Percentiles rank a stretch among this genome's conserved stretches.
Evolutionary conservation across 2,113 vertebrate genomes (phyloP).

Genomic region (Oreochromis aureus): DNA sequence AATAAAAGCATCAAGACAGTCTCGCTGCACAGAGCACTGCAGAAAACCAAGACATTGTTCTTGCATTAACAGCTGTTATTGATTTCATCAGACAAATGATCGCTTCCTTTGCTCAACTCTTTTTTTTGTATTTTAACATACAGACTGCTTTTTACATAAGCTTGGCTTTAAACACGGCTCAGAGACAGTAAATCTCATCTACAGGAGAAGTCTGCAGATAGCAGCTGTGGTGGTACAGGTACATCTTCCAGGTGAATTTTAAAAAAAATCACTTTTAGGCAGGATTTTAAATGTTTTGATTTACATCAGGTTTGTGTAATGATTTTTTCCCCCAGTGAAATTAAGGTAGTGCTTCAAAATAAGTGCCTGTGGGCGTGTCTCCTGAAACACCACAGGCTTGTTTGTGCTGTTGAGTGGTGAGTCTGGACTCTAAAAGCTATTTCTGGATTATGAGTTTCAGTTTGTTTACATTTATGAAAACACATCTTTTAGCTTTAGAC

Average conservation of each 20-base stretch:
- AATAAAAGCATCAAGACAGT: too few relatives aligned
- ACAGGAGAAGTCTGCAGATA: not conserved
- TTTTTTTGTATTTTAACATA: not conserved
- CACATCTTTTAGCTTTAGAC: not conserved
- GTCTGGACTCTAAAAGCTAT: not conserved
- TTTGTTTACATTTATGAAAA: not conserved
- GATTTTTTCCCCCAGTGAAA: not conserved
- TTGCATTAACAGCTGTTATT: too few relatives aligned
- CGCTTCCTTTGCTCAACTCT: too few relatives aligned
- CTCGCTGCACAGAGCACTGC: too few relatives aligned
- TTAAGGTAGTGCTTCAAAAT: not conserved
- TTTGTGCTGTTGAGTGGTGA: not conserved
- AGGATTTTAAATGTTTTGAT: not conserved
- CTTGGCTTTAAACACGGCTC: not conserved
- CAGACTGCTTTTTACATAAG: not conserved
- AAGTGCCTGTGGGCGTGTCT: not conserved
- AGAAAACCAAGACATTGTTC: too few relatives aligned
- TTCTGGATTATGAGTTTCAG: not conserved
- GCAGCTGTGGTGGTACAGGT: accelerated
- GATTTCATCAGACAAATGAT: too few relatives aligned
- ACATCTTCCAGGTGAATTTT: not conserved
- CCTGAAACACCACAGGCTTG: not conserved
- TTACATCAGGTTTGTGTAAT: not conserved
- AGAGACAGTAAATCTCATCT: not conserved
- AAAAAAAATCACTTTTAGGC: not conserved